phyloP scores from a whole-genome alignment of 2,888 invertebrate species.

The Parnassius smintheus region DNA sequence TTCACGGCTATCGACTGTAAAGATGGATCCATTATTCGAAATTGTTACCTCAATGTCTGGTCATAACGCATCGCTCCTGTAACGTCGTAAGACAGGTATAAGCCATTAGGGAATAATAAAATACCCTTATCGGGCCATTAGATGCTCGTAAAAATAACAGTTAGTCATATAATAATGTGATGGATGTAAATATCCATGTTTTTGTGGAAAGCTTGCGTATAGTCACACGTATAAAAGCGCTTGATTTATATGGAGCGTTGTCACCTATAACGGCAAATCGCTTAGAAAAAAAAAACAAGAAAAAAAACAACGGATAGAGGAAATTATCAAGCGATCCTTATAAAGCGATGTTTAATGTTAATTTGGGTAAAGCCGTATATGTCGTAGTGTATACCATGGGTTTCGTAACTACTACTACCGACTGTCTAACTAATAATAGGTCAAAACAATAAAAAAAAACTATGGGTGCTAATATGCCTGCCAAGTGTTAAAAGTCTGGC shows the following conservation, averaged over 20 bases:
- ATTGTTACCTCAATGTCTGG: constrained; percentile 67
- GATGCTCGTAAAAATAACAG: constrained; percentile 78
- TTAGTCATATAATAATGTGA: constrained; percentile 78
- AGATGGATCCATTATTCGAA: constrained; percentile 73
- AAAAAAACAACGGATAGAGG: too few relatives aligned
- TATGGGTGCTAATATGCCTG: too few relatives aligned
- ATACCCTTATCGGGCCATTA: constrained; percentile 78
- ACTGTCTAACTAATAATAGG: too few relatives aligned
- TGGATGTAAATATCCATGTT: constrained; percentile 75
- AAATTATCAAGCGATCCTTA: too few relatives aligned
- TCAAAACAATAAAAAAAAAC: too few relatives aligned
- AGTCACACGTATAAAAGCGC: constrained; percentile 21
- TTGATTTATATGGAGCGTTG: constrained; percentile 15
- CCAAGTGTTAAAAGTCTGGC: too few relatives aligned
- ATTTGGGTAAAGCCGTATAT: background rate
- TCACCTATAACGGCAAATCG: constrained; percentile 6
- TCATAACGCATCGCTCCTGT: constrained; percentile 68
- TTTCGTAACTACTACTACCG: too few relatives aligned
- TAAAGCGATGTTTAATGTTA: too few relatives aligned
- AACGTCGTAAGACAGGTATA: constrained; percentile 75
- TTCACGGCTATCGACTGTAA: constrained; percentile 59
- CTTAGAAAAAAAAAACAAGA: background rate
- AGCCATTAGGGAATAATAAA: constrained; percentile 79
- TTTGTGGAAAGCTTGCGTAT: constrained; percentile 44
- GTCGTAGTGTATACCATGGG: background rate